Evolutionary conservation across 2,797 vertebrate genomes (phyloP).

Genomic region (Scarus forsteni): DNA sequence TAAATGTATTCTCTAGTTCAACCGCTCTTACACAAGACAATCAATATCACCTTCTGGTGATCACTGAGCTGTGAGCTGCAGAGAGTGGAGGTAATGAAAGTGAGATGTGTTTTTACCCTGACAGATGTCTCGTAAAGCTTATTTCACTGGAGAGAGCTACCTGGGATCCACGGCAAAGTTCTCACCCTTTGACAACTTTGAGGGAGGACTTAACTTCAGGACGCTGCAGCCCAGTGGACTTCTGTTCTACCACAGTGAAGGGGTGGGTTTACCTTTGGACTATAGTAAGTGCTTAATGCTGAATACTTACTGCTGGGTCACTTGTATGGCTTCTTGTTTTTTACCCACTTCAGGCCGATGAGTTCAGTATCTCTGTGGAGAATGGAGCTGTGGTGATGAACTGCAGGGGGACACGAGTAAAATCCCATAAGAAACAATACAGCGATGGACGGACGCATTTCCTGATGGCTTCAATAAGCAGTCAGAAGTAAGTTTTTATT

Average conservation of each 20-base stretch:
- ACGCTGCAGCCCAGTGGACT: conserved; percentile 91
- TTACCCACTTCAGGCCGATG: conserved; percentile 83
- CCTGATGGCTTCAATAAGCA: conserved; percentile 88
- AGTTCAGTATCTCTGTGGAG: conserved; percentile 92
- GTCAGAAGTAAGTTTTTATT: conserved; percentile 86
- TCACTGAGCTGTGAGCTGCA: neutral
- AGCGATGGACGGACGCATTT: conserved; percentile 92
- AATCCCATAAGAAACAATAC: conserved; percentile 89
- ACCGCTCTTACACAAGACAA: neutral
- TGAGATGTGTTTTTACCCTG: conserved; percentile 31
- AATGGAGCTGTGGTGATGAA: conserved; percentile 92
- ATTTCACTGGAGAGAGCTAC: conserved; percentile 93
- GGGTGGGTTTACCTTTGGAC: conserved; percentile 77
- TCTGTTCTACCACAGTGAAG: conserved; percentile 90
- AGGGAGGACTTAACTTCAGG: conserved; percentile 94
- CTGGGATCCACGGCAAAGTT: conserved; percentile 91
- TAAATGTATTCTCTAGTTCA: conserved; percentile 9
- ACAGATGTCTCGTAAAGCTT: conserved; percentile 94
- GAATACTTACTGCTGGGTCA: neutral
- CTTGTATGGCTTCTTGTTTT: neutral
- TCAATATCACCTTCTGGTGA: neutral
- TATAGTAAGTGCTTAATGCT: neutral
- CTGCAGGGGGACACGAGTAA: conserved; percentile 88
- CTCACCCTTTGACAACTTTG: conserved; percentile 90
- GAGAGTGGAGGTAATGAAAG: neutral